phyloP scores from a whole-genome alignment of 2,888 invertebrate species.

The Scrobipalpa costella region DNA sequence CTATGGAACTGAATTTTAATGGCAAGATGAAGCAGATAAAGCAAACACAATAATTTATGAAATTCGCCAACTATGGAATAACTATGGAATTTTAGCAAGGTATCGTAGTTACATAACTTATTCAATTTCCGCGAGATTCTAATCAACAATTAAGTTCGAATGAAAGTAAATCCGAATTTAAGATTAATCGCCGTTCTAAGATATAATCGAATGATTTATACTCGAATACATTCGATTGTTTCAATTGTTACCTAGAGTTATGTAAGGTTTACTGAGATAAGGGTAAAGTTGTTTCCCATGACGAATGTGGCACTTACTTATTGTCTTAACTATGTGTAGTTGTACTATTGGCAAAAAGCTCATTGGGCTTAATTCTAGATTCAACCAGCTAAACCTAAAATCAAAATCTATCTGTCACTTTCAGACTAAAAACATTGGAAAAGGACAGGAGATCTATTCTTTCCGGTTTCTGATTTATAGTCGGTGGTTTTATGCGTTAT shows the following conservation, averaged over 20 bases:
- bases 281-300: constrained; percentile 15
- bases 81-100: constrained; percentile 3
- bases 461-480: too few relatives aligned
- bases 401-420: too few relatives aligned
- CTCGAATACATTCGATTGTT: constrained; percentile 22
- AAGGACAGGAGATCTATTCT: too few relatives aligned
- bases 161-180: constrained; percentile 14
- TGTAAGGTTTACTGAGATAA: constrained; percentile 16
- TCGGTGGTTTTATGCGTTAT: too few relatives aligned
- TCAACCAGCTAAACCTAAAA: too few relatives aligned
- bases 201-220: constrained; percentile 24
- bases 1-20: background rate
- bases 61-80: background rate
- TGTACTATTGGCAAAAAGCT: too few relatives aligned
- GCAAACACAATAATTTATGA: background rate
- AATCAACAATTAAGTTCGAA: constrained; percentile 11
- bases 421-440: too few relatives aligned
- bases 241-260: constrained; percentile 16
- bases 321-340: too few relatives aligned
- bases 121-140: constrained; percentile 16
- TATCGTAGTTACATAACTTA: background rate
- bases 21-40: background rate
- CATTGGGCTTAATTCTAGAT: too few relatives aligned
- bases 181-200: constrained; percentile 16
- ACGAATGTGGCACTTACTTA: background rate